Conservation (phyloP, 2,113 vertebrate species). For the Nycticorax nycticorax region DNA sequence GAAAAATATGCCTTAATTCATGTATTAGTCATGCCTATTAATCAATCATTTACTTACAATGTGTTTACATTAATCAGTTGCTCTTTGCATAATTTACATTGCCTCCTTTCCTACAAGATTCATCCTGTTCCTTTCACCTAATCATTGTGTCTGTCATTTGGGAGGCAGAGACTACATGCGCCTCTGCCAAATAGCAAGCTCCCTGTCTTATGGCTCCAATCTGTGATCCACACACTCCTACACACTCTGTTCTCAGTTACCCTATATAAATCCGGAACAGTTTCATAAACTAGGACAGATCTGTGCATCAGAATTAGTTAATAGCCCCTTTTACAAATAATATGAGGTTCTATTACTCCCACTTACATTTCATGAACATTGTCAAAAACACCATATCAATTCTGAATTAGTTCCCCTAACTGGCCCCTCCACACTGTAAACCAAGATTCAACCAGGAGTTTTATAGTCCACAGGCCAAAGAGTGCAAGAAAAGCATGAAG, state of each 20-base stretch:
- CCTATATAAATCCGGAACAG: not conserved
- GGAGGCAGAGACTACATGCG: not conserved
- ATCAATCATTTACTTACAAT: conserved; percentile 35
- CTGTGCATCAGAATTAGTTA: not conserved
- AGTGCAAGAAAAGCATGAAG: not conserved
- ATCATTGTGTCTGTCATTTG: not conserved
- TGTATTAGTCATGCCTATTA: conserved; percentile 27
- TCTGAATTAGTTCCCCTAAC: not conserved
- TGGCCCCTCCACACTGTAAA: not conserved
- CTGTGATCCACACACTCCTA: not conserved
- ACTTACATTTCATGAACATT: not conserved
- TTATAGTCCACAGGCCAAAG: not conserved
- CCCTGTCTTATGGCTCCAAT: not conserved
- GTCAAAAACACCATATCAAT: not conserved
- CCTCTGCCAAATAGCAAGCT: not conserved
- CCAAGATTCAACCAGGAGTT: not conserved
- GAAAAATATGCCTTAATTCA: conserved; percentile 11
- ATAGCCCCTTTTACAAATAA: not conserved
- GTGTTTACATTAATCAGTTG: conserved; percentile 27
- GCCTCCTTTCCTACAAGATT: not conserved
- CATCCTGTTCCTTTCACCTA: not conserved
- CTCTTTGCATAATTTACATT: not conserved
- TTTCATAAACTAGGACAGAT: not conserved
- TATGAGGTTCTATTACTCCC: not conserved
- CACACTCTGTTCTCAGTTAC: not conserved